A percentile compares a stretch with the other conserved stretches of the same genome.
Conservation (phyloP, 2,113 vertebrate species). For the Heptranchias perlo region DNA sequence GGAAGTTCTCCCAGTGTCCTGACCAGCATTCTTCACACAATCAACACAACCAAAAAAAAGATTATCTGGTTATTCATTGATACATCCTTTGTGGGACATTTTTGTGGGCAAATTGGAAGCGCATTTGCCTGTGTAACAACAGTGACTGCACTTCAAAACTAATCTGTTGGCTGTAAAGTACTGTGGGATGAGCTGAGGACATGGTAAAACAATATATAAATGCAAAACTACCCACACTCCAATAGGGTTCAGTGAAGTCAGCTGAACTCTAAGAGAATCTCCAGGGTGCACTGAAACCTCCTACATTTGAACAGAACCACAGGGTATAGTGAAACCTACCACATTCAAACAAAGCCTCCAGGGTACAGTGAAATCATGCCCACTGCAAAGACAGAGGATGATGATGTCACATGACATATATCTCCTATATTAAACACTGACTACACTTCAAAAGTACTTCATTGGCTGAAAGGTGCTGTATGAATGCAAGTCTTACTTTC, state of each 20-base stretch:
- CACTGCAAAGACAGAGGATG: not conserved
- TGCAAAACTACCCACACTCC: not conserved
- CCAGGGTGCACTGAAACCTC: not conserved
- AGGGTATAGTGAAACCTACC: not conserved
- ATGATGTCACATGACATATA: not conserved
- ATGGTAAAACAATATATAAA: not conserved
- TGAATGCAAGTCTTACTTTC: not conserved
- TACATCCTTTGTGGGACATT: not conserved
- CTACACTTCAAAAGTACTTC: not conserved
- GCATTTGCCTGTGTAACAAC: not conserved
- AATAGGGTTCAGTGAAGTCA: not conserved
- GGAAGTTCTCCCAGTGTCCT: not conserved
- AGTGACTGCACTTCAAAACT: not conserved
- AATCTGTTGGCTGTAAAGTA: not conserved
- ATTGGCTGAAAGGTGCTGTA: not conserved
- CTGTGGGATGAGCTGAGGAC: not conserved
- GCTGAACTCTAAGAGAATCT: not conserved
- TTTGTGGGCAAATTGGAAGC: too few relatives aligned
- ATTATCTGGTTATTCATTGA: not conserved
- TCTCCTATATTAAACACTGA: not conserved
- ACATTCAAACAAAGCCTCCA: not conserved
- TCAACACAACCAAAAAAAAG: not conserved
- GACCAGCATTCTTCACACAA: not conserved
- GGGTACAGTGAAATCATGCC: not conserved
- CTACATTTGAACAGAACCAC: not conserved